Conservation (phyloP, 37 sponge, comb jelly and placozoan species). For the Mnemiopsis leidyi region DNA sequence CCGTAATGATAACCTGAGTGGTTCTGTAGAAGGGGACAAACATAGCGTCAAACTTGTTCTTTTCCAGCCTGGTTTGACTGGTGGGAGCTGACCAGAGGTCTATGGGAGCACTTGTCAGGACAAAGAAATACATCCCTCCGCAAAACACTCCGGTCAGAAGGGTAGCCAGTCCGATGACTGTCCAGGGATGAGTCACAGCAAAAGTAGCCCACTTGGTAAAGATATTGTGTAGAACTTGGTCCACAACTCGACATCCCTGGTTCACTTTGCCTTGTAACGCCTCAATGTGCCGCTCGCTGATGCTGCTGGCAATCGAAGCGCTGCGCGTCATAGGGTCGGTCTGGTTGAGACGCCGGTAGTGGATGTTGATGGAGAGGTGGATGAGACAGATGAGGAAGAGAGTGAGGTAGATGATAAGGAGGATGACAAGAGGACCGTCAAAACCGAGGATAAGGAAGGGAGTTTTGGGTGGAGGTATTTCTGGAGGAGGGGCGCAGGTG, state of each 20-base stretch:
- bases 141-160: constrained; percentile 67
- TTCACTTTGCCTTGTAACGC: not conserved
- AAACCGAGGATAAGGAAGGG: constrained; percentile 48
- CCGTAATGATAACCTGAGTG: constrained; percentile 83
- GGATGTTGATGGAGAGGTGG: constrained; percentile 50
- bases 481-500: constrained; percentile 33
- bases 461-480: constrained; percentile 1
- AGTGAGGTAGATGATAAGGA: constrained; percentile 36
- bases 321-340: constrained; percentile 48
- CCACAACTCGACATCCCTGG: constrained; percentile 25
- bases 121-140: constrained; percentile 73
- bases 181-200: constrained; percentile 15
- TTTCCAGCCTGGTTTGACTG: constrained; percentile 83
- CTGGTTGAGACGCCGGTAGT: not conserved
- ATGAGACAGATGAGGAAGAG: constrained; percentile 49
- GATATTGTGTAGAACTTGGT: not conserved
- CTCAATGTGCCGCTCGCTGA: constrained; percentile 35
- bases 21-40: constrained; percentile 95
- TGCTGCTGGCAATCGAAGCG: constrained; percentile 53
- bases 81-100: constrained; percentile 91
- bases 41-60: constrained; percentile 87
- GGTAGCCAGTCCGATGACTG: constrained; percentile 61
- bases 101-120: constrained; percentile 89
- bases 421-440: constrained; percentile 55
- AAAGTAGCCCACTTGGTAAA: constrained; percentile 51